phyloP scores from a whole-genome alignment of 2,113 vertebrate species.

The Protobothrops mucrosquamatus region DNA sequence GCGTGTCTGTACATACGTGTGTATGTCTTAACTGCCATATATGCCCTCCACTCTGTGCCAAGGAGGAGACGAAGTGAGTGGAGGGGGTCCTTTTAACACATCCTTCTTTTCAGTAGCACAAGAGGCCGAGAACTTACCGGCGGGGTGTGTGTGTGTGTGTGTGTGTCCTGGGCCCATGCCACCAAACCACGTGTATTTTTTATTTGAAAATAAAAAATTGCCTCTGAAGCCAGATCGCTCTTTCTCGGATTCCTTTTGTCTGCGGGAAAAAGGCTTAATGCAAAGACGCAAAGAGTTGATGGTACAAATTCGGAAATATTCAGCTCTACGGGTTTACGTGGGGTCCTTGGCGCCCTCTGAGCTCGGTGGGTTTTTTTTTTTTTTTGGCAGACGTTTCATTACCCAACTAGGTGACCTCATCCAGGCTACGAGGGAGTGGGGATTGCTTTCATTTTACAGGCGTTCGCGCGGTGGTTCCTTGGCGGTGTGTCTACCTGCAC shows the following conservation, averaged over 20 bases:
- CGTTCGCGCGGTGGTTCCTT: background rate
- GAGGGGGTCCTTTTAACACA: background rate
- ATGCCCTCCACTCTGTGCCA: background rate
- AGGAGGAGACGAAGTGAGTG: background rate
- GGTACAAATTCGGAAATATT: background rate
- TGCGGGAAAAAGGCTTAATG: background rate
- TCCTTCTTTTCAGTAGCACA: conserved; percentile 20
- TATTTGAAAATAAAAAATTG: conserved; percentile 31
- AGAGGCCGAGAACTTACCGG: conserved; percentile 16
- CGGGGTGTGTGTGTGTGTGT: background rate
- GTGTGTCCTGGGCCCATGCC: background rate
- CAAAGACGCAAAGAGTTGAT: background rate
- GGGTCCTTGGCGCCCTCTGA: background rate
- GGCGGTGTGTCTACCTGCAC: background rate
- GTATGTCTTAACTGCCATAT: conserved; percentile 13
- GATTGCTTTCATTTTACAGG: background rate
- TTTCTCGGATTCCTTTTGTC: background rate
- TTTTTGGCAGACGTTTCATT: too few species aligned
- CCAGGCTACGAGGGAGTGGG: too few species aligned
- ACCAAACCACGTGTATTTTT: conserved; percentile 35
- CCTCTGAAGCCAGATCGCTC: background rate
- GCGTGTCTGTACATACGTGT: background rate
- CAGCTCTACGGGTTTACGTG: too few species aligned
- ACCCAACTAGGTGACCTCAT: too few species aligned
- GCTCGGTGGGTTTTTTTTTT: too few species aligned